A percentile compares a stretch with the other conserved stretches of the same genome.
These are phyloP conservation scores for Neoniphon sammara DNA, from an alignment of 2,797 vertebrate genomes.

Conservation along the genomic window DNA sequence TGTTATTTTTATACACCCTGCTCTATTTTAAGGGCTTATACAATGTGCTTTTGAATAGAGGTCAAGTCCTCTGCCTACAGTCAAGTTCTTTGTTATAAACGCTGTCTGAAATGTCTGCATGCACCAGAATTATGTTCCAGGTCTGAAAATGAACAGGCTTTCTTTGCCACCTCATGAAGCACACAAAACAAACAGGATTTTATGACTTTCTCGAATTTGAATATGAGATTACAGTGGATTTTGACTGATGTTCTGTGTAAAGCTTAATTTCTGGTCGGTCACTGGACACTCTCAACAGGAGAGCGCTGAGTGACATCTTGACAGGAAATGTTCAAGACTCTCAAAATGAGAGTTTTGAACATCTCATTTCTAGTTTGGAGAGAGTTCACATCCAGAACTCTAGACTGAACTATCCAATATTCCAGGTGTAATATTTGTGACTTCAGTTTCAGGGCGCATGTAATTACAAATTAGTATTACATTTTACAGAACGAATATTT, in stretches of 20 bases:
- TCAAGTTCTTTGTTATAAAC: slow-evolving; percentile 29
- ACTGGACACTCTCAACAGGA: too few species aligned
- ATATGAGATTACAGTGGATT: background rate
- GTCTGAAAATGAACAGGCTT: background rate
- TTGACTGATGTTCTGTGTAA: background rate
- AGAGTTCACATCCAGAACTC: background rate
- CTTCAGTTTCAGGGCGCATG: background rate
- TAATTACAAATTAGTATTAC: background rate
- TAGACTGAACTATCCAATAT: background rate
- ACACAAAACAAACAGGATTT: background rate
- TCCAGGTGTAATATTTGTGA: slow-evolving; percentile 4
- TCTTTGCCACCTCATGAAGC: background rate
- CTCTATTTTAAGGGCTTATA: slow-evolving; percentile 39
- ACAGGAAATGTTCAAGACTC: too few species aligned
- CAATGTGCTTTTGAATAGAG: slow-evolving; percentile 52
- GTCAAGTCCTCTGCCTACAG: slow-evolving; percentile 61
- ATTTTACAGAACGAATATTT: slow-evolving; percentile 9
- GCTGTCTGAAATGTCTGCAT: slow-evolving; percentile 8
- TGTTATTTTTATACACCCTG: slow-evolving; percentile 51
- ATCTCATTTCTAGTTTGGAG: background rate
- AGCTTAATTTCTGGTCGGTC: too few species aligned
- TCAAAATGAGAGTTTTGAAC: too few species aligned
- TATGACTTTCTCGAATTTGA: background rate
- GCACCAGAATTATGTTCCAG: slow-evolving; percentile 1
- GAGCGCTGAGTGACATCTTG: too few species aligned